Percentiles rank a stretch among this genome's conserved stretches.
These are phyloP conservation scores for Triplophysa tibetana DNA, from an alignment of 2,113 vertebrate species.

Conservation along the genomic window DNA sequence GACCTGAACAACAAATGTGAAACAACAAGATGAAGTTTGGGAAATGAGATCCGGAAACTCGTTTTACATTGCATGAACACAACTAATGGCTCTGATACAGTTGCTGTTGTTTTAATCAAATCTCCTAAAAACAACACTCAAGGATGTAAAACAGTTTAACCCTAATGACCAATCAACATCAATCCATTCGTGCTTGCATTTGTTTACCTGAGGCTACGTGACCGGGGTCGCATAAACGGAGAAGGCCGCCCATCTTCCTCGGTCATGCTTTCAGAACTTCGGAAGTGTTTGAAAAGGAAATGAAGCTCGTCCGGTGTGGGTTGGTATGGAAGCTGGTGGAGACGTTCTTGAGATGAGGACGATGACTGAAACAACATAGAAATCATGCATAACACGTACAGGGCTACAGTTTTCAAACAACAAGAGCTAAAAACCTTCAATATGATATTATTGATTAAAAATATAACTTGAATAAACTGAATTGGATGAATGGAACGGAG, in stretches of 20 bases:
- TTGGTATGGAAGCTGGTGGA: constrained; percentile 97
- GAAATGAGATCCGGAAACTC: too few species aligned
- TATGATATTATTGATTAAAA: background rate
- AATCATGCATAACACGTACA: background rate
- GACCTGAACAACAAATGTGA: too few species aligned
- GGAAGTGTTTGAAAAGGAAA: constrained; percentile 96
- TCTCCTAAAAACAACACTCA: background rate
- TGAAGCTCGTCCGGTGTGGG: constrained; percentile 95
- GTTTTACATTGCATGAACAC: background rate
- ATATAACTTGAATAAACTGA: too few species aligned
- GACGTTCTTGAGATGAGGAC: constrained; percentile 94
- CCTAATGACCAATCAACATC: background rate
- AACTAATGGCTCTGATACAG: background rate
- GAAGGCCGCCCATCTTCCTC: constrained; percentile 85
- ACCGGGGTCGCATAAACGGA: constrained; percentile 84
- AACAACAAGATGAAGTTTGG: too few species aligned
- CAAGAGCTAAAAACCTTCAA: background rate
- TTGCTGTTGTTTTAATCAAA: background rate
- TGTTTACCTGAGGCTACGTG: constrained; percentile 90
- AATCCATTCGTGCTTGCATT: background rate
- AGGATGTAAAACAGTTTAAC: background rate
- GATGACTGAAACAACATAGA: constrained; percentile 79
- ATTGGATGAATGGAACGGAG: too few species aligned
- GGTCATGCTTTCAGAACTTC: constrained; percentile 88
- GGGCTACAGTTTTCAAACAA: background rate